Evolutionary conservation across 2,113 vertebrate species (phyloP).

Genomic region (Pseudorectes ferrugineus): DNA sequence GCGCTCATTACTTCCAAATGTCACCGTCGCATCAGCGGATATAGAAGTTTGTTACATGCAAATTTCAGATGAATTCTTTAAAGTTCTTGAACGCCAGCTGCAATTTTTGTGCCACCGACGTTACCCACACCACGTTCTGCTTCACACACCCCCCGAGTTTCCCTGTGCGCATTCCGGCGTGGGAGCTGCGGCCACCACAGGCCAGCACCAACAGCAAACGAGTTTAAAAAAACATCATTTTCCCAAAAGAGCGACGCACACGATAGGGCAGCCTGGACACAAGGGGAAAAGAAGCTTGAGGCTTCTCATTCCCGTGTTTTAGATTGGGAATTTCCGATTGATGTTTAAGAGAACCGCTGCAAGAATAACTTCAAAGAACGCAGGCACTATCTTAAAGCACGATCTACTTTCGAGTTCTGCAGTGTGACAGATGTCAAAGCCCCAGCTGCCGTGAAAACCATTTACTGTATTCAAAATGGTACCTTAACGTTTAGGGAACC

Average conservation of each 20-base stretch:
- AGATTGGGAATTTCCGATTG: neutral
- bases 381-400: neutral
- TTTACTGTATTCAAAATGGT: neutral
- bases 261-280: rapidly evolving
- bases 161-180: rapidly evolving
- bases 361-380: neutral
- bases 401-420: neutral
- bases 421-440: neutral
- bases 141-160: neutral
- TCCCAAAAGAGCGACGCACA: neutral
- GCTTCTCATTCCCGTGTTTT: neutral
- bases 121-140: rapidly evolving
- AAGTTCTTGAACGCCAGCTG: neutral
- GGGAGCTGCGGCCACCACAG: neutral
- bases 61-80: neutral
- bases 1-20: rapidly evolving
- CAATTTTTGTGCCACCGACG: neutral
- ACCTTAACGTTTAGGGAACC: neutral
- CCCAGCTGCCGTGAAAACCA: neutral
- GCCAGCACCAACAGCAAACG: neutral
- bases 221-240: neutral
- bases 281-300: neutral
- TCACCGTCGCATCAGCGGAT: rapidly evolving
- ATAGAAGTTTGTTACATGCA: rapidly evolving
- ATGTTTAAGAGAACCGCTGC: neutral